These are phyloP conservation scores for Brachionus angularis DNA, from an alignment of 1,140 invertebrate genomes.

Conservation along the genomic window DNA sequence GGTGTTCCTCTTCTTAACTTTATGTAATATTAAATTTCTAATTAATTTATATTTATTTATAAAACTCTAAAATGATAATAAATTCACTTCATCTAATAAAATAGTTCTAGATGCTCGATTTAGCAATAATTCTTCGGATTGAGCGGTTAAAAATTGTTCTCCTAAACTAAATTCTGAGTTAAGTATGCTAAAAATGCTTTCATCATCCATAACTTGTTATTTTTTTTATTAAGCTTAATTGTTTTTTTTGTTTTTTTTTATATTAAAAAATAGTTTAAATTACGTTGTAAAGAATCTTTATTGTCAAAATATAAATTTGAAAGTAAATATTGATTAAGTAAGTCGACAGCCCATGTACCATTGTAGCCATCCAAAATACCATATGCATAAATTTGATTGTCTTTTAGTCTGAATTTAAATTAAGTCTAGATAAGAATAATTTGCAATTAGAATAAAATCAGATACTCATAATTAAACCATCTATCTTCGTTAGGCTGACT, in stretches of 20 bases:
- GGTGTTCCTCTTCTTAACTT: neutral
- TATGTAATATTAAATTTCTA: neutral
- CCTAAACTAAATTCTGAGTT: neutral
- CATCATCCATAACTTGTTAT: neutral
- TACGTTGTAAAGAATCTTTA: neutral
- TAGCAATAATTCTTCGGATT: neutral
- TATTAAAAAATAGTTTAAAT: neutral
- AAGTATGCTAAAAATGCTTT: neutral
- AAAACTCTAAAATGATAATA: too few species aligned
- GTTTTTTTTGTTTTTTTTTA: too few species aligned
- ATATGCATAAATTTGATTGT: constrained; percentile 30
- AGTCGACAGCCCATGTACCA: constrained; percentile 19
- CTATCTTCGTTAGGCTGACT: too few species aligned
- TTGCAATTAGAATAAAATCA: too few species aligned
- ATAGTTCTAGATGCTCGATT: neutral
- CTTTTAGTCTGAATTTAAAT: constrained; percentile 38
- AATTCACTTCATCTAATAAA: neutral
- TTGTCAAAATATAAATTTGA: constrained; percentile 38
- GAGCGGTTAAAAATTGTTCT: neutral
- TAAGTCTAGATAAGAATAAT: too few species aligned
- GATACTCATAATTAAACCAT: too few species aligned
- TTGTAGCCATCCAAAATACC: constrained; percentile 31
- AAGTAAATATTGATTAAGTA: constrained; percentile 12
- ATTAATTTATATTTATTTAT: neutral
- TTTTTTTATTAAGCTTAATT: too few species aligned